Evolutionary conservation across 2,797 vertebrate species (phyloP).

Genomic region (Tauraco hartlaubi): DNA sequence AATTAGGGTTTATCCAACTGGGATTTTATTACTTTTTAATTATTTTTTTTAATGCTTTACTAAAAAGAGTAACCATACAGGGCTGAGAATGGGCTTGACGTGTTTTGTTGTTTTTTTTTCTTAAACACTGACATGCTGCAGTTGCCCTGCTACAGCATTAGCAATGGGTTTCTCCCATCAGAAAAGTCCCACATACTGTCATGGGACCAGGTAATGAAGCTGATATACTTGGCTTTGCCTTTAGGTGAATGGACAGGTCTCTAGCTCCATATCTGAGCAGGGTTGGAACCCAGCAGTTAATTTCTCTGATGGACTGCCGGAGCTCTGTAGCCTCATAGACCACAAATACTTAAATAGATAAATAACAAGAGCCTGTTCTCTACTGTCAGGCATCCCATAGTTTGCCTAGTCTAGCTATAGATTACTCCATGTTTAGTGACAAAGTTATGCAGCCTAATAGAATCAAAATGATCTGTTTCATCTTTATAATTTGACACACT

Average conservation of each 20-base stretch:
- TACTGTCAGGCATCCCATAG: neutral
- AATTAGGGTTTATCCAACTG: neutral
- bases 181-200: neutral
- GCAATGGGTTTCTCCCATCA: neutral
- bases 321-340: neutral
- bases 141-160: neutral
- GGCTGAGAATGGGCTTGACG: neutral
- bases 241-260: neutral
- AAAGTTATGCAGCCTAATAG: neutral
- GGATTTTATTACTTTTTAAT: neutral
- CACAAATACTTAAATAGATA: neutral
- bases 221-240: neutral
- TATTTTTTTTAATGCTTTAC: slow-evolving; percentile 3
- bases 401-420: neutral
- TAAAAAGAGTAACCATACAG: neutral
- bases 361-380: neutral
- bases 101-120: neutral
- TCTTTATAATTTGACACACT: neutral
- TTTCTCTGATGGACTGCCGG: neutral
- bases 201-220: neutral
- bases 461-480: neutral
- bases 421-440: neutral
- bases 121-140: neutral
- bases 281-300: neutral
- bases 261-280: neutral